Base-by-base conservation (phyloP, 1,140 invertebrate species). In the Bombus soroeensis region DNA sequence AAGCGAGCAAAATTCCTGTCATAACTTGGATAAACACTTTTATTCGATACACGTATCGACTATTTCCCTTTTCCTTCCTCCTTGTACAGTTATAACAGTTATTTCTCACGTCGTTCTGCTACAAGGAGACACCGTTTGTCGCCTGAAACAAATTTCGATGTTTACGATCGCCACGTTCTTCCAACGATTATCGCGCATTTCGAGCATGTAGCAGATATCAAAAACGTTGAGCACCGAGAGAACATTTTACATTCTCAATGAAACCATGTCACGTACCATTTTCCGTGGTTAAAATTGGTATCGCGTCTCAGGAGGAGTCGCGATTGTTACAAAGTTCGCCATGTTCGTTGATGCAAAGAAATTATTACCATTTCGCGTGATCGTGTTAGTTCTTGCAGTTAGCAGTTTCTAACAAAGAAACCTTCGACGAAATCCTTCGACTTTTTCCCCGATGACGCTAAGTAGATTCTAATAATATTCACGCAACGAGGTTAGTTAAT, bases 391-490 rank as follows among this genome's bases (percentile, higher is more conserved):
- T 22, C 72, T 74, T 3, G n/a, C 28, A n/a, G 28, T 18, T 47
- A 9, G 9, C 15, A 9, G 28, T 74, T 32, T 1, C 4, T 13
- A 18, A 74, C 6, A 53, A 53, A 25, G 73, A 25, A 53, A 75
- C 73, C 43, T 53, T 47, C 43, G 72, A 47, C 15, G 18, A 53
- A 74, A 74, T 74, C 41, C 72, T 34, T 74, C 72, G 25, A 43
- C 73, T 53, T 34, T 75, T 34, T 75, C 73, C 4, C 12, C n/a
- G 13, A 9, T 9, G 2, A 22, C 37, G 75, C 5, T 41, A 75
- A 75, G 8, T 34, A 53, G 15, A 43, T 25, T 75, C n/a, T 75
- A 75, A 75, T 75, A 75, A 75, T 75, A 75, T 75, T 75, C 73
- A 0, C 28, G 13, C 10, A 22, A 41, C 71, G 18, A 25, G 73